phyloP scores from a whole-genome alignment of 2,113 vertebrate genomes.

The Pungitius pungitius region DNA sequence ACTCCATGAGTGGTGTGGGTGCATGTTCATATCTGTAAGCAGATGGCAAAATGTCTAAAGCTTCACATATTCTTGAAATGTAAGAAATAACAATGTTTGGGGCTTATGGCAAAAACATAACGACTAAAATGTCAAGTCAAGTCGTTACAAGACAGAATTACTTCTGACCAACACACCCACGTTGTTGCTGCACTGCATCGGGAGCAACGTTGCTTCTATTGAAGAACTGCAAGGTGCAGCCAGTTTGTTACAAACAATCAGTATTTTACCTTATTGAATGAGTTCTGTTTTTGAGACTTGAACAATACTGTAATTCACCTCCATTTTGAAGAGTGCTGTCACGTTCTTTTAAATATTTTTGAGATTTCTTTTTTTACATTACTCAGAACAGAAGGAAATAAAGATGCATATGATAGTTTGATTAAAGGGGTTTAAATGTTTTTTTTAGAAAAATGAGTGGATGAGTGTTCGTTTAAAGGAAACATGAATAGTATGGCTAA shows the following conservation, averaged over 20 bases:
- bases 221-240: background rate
- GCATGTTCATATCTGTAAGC: background rate
- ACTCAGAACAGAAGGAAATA: background rate
- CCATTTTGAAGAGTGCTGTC: background rate
- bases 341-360: background rate
- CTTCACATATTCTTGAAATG: background rate
- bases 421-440: background rate
- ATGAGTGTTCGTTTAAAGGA: constrained; percentile 1
- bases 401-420: background rate
- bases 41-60: background rate
- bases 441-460: background rate
- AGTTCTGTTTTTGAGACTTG: background rate
- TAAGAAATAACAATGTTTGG: background rate
- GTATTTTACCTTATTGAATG: background rate
- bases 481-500: background rate
- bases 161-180: background rate
- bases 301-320: background rate
- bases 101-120: background rate
- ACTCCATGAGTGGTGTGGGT: background rate
- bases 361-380: background rate
- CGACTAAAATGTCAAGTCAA: constrained; percentile 5
- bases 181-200: background rate
- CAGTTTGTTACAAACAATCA: background rate
- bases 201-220: background rate
- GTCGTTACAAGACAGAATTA: background rate